Conservation (phyloP, 2,888 invertebrate species). For the Chrysolina haemoptera region DNA sequence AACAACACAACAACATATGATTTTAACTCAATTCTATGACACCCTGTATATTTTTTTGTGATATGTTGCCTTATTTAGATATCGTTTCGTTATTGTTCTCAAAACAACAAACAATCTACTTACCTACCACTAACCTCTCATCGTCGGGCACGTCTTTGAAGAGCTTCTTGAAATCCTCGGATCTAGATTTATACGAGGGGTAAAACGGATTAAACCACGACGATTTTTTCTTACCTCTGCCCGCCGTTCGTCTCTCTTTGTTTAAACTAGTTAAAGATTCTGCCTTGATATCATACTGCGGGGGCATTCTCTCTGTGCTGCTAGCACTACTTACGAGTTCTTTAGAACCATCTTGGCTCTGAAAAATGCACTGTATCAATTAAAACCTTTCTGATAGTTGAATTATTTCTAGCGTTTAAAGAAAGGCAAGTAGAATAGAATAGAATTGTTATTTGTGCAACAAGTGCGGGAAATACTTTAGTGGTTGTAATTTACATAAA, state of each 20-base stretch:
- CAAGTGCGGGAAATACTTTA: no score
- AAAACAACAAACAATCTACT: slow-evolving; percentile 59
- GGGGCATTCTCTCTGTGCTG: slow-evolving; percentile 56
- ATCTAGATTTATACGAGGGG: slow-evolving; percentile 94
- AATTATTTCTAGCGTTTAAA: no score
- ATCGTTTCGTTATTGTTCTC: slow-evolving; percentile 1
- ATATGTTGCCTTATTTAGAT: neutral
- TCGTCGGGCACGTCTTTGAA: slow-evolving; percentile 94
- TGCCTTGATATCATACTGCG: slow-evolving; percentile 54
- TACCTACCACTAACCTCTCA: slow-evolving; percentile 94
- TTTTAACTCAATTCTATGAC: neutral
- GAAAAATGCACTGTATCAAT: slow-evolving; percentile 32
- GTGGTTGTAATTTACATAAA: no score
- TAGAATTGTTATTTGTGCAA: no score
- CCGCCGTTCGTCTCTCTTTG: slow-evolving; percentile 64
- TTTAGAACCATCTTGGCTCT: slow-evolving; percentile 61
- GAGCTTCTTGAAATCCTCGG: slow-evolving; percentile 92
- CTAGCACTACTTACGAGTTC: slow-evolving; percentile 53
- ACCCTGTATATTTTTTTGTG: neutral
- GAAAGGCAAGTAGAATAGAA: no score
- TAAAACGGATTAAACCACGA: slow-evolving; percentile 90
- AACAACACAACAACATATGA: no score
- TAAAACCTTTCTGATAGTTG: no score
- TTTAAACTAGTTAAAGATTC: slow-evolving; percentile 58
- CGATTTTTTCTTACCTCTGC: slow-evolving; percentile 81